Conservation (phyloP, 2,113 vertebrate species). For the Eptesicus fuscus region DNA sequence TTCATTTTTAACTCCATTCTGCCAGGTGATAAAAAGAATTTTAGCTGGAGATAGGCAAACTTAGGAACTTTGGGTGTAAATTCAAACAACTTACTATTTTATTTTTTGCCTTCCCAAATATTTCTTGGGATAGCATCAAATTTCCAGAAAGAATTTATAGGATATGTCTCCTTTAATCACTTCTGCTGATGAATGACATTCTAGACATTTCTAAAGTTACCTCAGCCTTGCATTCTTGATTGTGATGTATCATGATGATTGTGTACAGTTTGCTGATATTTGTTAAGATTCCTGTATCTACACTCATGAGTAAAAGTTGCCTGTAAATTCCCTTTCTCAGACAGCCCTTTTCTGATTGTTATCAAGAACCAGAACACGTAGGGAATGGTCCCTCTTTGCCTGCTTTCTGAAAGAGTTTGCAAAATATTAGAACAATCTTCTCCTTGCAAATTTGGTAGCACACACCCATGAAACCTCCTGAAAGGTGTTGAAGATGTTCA, state of each 20-base stretch:
- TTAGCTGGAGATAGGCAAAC: not conserved
- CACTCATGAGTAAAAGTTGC: not conserved
- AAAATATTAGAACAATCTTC: not conserved
- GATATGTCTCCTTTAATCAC: not conserved
- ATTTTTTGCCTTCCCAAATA: not conserved
- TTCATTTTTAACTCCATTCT: not conserved
- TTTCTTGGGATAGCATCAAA: not conserved
- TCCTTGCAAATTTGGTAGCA: not conserved
- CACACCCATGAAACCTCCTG: not conserved
- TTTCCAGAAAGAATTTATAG: not conserved
- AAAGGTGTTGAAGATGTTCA: not conserved
- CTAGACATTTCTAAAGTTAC: constrained; percentile 15
- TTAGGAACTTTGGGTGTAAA: not conserved
- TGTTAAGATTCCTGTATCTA: not conserved
- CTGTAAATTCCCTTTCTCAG: not conserved
- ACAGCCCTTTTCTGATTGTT: not conserved
- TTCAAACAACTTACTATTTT: not conserved
- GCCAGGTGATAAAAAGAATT: not conserved
- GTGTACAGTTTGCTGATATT: not conserved
- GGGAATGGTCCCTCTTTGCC: not conserved
- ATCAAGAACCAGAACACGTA: not conserved
- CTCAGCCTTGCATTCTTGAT: not conserved
- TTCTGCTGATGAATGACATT: not conserved
- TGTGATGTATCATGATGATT: not conserved
- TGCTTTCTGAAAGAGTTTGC: not conserved